phyloP scores from a whole-genome alignment of 2,888 invertebrate genomes.

The Aspidiotus rigidus region DNA sequence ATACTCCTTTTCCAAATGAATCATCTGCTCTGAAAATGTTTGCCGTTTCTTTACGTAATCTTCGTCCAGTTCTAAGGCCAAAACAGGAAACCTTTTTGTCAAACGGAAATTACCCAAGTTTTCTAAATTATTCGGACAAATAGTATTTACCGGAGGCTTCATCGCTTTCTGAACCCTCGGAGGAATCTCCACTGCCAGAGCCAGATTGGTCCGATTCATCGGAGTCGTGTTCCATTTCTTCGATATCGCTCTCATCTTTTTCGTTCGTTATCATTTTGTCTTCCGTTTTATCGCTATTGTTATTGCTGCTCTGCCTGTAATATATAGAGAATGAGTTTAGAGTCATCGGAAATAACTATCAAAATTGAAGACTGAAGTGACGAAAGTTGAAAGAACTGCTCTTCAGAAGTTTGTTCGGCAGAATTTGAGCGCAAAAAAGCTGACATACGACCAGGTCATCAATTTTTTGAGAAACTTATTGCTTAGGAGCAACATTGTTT shows the following conservation, averaged over 20 bases:
- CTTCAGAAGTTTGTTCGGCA: too few species aligned
- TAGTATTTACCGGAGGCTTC: slow-evolving; percentile 18
- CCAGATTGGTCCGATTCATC: slow-evolving; percentile 25
- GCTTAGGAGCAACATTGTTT: too few species aligned
- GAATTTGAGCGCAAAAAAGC: too few species aligned
- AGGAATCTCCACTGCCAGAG: slow-evolving; percentile 21
- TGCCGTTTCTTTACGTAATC: slow-evolving; percentile 74
- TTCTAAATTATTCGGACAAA: not conserved
- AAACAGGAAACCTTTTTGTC: not conserved
- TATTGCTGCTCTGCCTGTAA: not conserved
- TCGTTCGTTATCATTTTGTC: not conserved
- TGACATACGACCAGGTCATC: too few species aligned
- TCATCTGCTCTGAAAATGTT: slow-evolving; percentile 76
- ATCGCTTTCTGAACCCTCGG: slow-evolving; percentile 24
- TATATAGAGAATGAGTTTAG: too few species aligned
- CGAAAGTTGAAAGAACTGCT: too few species aligned
- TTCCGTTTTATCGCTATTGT: not conserved
- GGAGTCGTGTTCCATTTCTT: slow-evolving; percentile 30
- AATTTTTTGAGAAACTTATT: too few species aligned
- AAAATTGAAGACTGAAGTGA: too few species aligned
- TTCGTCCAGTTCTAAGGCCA: slow-evolving; percentile 77
- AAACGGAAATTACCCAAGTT: not conserved
- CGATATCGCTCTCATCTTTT: slow-evolving; percentile 26
- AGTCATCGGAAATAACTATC: too few species aligned
- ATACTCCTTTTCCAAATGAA: slow-evolving; percentile 83